Evolutionary conservation across 2,113 vertebrate genomes (phyloP), one percentile per base, ranked within the genome.

Genomic region (Coptodon rendalli): DNA sequence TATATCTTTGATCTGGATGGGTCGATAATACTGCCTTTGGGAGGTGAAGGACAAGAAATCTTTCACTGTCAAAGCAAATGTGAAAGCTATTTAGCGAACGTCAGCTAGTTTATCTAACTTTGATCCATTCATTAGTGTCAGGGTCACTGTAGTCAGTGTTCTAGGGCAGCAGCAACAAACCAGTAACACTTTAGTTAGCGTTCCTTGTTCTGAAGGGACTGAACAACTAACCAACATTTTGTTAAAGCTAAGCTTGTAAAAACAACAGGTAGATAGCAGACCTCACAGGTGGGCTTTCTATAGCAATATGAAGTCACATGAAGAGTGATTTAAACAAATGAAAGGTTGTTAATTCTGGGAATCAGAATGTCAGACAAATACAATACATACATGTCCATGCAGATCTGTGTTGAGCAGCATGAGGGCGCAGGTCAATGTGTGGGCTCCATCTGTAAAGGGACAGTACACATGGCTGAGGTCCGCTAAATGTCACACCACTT

Each of bases 331-430:
- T 50, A 16, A 24, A 36, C 29, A 45, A 80, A 59, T 8, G 40
- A 7, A 82, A 7, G 61, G 24, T 5, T 9, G 5, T 3, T 34
- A 56, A 63, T 17, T 54, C 79, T 66, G 56, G 16, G 61, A 53
- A 82, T 8, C 19, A 78, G 24, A 43, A 36, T 59, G 66, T 81
- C 11, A 43, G 31, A 83, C 36, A 82, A 16, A n/a, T 50, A 7
- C 8, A 50, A 86, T 92, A 95, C 96, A 22, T 96, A 97, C 96
- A 27, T 97, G 96, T 92, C 96, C 96, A 14, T 97, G 96, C 12
- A 97, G 94, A 83, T 97, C 96, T 5, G 96, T 97, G 95, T 97
- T 97, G 54, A 97, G 96, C 90, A 97, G 95, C 96, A 97, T 97
- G 6, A 97, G 96, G 79, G 96, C 96, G 7, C 96, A 97, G 87